These are phyloP conservation scores for Peribatodes rhomboidaria DNA, from an alignment of 2,888 invertebrate genomes.

Conservation along the genomic window DNA sequence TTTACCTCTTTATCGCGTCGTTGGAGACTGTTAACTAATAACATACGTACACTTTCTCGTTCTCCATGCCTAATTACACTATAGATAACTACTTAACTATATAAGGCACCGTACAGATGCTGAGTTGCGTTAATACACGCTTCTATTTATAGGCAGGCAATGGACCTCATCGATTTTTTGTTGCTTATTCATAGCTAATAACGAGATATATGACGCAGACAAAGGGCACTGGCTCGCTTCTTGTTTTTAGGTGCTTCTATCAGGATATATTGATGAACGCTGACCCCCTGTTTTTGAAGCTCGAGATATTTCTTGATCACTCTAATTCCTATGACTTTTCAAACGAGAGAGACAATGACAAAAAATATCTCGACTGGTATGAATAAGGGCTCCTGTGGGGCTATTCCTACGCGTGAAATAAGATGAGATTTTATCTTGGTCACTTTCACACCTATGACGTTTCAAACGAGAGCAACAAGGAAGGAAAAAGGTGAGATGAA, in stretches of 20 bases:
- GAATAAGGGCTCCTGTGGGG: too few species aligned
- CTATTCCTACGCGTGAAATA: too few species aligned
- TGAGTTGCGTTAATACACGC: conserved; percentile 20
- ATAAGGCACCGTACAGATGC: conserved; percentile 37
- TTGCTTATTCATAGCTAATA: conserved; percentile 30
- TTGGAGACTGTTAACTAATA: conserved; percentile 30
- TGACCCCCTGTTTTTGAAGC: background rate
- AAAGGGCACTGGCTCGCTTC: conserved; percentile 16
- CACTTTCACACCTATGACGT: too few species aligned
- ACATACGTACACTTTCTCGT: conserved; percentile 28
- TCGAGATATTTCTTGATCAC: too few species aligned
- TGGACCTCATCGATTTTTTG: conserved; percentile 36
- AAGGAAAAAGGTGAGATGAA: too few species aligned
- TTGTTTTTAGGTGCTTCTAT: conserved; percentile 9
- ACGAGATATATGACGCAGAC: conserved; percentile 24
- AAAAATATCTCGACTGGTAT: too few species aligned
- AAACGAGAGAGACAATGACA: too few species aligned
- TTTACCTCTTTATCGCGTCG: too few species aligned
- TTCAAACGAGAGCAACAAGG: too few species aligned
- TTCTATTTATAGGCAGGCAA: conserved; percentile 34
- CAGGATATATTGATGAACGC: conserved; percentile 5
- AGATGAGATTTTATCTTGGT: too few species aligned
- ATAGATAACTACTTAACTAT: conserved; percentile 37
- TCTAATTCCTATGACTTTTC: too few species aligned
- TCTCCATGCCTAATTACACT: conserved; percentile 35